phyloP scores from a whole-genome alignment of 2,113 vertebrate genomes.

The Progne subis region DNA sequence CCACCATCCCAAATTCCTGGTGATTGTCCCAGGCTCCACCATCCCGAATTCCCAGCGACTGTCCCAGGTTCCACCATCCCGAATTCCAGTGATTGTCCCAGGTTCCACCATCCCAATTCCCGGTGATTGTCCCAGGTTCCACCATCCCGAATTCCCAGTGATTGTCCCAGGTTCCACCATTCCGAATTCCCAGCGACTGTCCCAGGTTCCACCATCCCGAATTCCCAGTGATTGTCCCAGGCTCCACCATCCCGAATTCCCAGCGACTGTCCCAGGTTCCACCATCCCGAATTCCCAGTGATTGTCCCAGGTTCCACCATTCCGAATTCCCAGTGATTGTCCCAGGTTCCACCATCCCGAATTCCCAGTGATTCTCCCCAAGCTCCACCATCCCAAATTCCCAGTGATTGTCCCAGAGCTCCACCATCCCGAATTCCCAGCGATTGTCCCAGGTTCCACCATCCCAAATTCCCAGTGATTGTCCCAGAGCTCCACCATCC shows the following conservation, averaged over 20 bases:
- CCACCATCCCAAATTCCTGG: not conserved
- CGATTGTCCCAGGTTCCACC: accelerated
- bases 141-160: accelerated
- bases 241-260: accelerated
- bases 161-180: accelerated
- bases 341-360: accelerated
- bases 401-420: accelerated
- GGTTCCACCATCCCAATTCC: accelerated
- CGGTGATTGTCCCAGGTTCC: accelerated
- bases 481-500: accelerated
- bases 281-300: accelerated
- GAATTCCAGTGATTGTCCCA: not conserved
- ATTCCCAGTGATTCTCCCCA: accelerated
- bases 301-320: accelerated
- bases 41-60: not conserved
- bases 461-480: accelerated
- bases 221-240: not conserved
- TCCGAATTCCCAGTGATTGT: accelerated
- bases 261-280: accelerated
- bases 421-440: accelerated
- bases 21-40: accelerated
- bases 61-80: accelerated
- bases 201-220: accelerated
- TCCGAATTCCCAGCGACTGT: accelerated
- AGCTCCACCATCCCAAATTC: not conserved